phyloP scores from a whole-genome alignment of 1,140 invertebrate genomes.

The Bombus soroeensis region DNA sequence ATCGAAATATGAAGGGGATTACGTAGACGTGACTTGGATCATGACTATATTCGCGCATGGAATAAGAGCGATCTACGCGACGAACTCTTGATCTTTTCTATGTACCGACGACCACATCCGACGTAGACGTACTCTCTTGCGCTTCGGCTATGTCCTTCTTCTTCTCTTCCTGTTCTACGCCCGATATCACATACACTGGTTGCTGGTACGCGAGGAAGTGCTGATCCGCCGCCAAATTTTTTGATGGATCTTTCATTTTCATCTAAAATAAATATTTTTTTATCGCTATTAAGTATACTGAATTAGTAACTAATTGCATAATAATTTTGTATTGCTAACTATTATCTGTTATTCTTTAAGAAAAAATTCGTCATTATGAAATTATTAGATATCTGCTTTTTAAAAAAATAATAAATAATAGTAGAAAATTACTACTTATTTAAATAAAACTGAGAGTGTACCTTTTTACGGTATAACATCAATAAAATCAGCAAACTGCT shows the following conservation, averaged over 20 bases:
- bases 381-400: too few relatives aligned
- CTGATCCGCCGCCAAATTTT: conserved; percentile 71
- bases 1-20: conserved; percentile 28
- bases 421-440: not conserved
- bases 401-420: not conserved
- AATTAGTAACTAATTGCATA: too few relatives aligned
- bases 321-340: too few relatives aligned
- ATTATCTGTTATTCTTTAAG: too few relatives aligned
- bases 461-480: conserved; percentile 87
- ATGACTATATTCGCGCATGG: conserved; percentile 45
- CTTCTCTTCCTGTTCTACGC: conserved; percentile 77
- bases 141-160: conserved; percentile 39
- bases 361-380: too few relatives aligned
- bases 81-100: conserved; percentile 25
- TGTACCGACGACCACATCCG: conserved; percentile 37
- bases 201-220: conserved; percentile 79
- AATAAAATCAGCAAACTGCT: conserved; percentile 87
- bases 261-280: conserved; percentile 67
- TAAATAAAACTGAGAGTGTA: conserved; percentile 50
- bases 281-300: too few relatives aligned
- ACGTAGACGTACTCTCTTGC: conserved; percentile 45
- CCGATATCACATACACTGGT: conserved; percentile 80
- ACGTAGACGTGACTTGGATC: conserved; percentile 30
- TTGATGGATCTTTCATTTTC: conserved; percentile 74
- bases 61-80: conserved; percentile 5